Percentiles rank a stretch among this genome's conserved stretches.
Conservation (phyloP, 2,888 invertebrate species). For the Agrochola lota region DNA sequence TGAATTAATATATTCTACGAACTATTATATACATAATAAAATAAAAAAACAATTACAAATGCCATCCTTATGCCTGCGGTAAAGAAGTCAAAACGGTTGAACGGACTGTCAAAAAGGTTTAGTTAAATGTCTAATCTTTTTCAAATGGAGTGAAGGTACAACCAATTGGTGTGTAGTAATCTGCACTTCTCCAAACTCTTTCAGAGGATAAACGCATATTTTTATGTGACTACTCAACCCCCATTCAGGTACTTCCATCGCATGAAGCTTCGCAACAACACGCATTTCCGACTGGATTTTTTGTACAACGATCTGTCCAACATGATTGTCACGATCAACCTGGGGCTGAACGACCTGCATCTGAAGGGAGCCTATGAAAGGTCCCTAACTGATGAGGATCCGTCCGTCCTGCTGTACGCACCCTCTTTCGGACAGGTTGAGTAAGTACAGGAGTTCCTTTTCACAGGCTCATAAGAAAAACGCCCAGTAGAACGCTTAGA, state of each 20-base stretch:
- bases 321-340: conserved; percentile 70
- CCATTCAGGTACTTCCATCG: conserved; percentile 82
- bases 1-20: no score
- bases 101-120: no score
- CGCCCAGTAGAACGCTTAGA: not conserved
- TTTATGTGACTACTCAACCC: not conserved
- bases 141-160: no score
- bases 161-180: not conserved
- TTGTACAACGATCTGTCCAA: conserved; percentile 75
- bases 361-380: conserved; percentile 81
- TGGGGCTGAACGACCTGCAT: conserved; percentile 81
- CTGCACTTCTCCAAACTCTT: not conserved
- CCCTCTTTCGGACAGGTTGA: conserved; percentile 80
- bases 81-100: no score
- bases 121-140: no score
- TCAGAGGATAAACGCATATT: not conserved
- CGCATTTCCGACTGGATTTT: conserved; percentile 74
- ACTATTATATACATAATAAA: no score
- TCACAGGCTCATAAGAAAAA: not conserved
- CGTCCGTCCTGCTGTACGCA: conserved; percentile 72
- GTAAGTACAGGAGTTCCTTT: conserved; percentile 69
- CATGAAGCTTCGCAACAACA: conserved; percentile 83
- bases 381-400: conserved; percentile 67
- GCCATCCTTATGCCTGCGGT: no score
- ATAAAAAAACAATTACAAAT: no score